Evolutionary conservation across 2,113 vertebrate species (phyloP), one percentile per base, ranked within the genome.

Genomic region (Myodes glareolus): DNA sequence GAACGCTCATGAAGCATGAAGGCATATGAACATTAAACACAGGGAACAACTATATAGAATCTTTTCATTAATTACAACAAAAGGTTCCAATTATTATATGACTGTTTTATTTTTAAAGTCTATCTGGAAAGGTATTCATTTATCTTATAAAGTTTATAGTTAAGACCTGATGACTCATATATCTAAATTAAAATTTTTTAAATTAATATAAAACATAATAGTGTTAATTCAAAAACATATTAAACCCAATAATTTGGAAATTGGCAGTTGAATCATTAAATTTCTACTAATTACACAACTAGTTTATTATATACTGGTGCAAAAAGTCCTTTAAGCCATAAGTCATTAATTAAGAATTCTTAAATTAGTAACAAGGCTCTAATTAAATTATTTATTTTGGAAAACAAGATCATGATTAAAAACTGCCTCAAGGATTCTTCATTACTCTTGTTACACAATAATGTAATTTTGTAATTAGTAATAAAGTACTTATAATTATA

Each of bases 291-390:
- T 97, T 89, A 61, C 7, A 86, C 17, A 92, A 91, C 84, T 81
- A 78, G 50, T 78, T 81, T 95, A 19, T 95, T 96, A 50, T 27
- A 50, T 87, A 92, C n/a, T 55, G 42, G 45, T 23, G 82, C 97
- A 97, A 94, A 95, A 97, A 92, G 45, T 97, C 42, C 10, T 82
- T 27, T 27, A 36, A 90, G 45, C 61, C 8, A 70, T 96, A 98
- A 97, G 67, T 91, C 78, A 45, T 39, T 61, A 96, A 96, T 93
- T 96, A 90, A 93, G 97, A 96, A 81, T 78, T 87, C n/a, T 96
- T 92, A 95, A 97, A 93, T 94, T 73, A 96, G 39, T 93, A 94
- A 92, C 47, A 52, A 29, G 84, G 42, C 58, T 90, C 14, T 97
- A 96, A 93, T 94, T 0, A 96, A 96, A 84, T 82, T 90, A 96